Base-by-base conservation (phyloP, 2,888 invertebrate genomes). In the Crepidodera aurea region DNA sequence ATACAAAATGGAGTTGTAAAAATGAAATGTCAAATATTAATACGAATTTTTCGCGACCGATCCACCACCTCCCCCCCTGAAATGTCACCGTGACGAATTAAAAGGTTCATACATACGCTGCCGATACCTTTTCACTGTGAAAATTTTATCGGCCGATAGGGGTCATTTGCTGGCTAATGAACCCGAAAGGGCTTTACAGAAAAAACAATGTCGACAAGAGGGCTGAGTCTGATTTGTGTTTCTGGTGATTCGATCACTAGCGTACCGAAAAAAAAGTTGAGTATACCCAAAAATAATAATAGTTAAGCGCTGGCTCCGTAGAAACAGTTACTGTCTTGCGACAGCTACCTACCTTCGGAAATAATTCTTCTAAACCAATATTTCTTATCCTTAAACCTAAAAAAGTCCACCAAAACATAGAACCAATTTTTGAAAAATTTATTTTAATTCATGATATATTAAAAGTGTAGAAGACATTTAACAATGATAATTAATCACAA, bases 101-200 rank as follows among this genome's bases (percentile, higher is more conserved):
- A 60, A 72, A 72, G 69, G 72, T 70, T 72, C 71, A 65, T 53
- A 44, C 37, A 12, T 48, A 50, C 55, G 39, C 58, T 51, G 65
- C 65, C 65, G 68, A 68, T 67, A 65, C 64, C 59, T 56, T 56
- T 51, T 48, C 37, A 29, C 42, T 51, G 57, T 44, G 55, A 62
- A 51, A 34, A 58, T 55, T 67, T 65, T 65, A 65, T 66, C 67
- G 63, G 62, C 64, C 63, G 64, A 61, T 60, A 58, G 55, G 72
- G 70, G 65, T 64, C 71, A 69, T 72, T 72, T 69, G 69, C 63
- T 62, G 61, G 64, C 64, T 72, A 72, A 72, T 72, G 72, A 72
- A 71, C 54, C 69, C 69, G 66, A 71, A 69, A 63, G 15, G 46
- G 12, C 16, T 18, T 12, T 25, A 13, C 13, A 50, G 8, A 50